A percentile compares a stretch with the other conserved stretches of the same genome.
phyloP scores from a whole-genome alignment of 1,140 invertebrate species.

The Diabrotica undecimpunctata region DNA sequence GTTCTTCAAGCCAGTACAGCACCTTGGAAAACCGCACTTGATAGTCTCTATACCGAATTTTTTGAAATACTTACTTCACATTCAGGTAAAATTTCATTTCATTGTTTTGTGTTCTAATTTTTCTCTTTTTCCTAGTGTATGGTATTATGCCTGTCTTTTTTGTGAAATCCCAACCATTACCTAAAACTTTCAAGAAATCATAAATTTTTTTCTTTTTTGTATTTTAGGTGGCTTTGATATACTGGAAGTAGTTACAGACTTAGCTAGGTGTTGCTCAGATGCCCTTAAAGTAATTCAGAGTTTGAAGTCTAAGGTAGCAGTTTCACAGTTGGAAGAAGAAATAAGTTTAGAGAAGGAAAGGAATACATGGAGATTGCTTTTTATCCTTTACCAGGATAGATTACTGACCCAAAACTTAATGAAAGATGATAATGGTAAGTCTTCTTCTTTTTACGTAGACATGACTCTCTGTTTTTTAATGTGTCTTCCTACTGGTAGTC shows the following conservation, averaged over 20 bases:
- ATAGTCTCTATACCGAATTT: constrained; percentile 58
- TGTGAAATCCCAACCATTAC: too few species aligned
- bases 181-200: too few species aligned
- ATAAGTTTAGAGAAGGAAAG: constrained; percentile 72
- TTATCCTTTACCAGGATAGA: constrained; percentile 76
- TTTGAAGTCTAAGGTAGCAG: constrained; percentile 46
- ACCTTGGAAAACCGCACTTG: constrained; percentile 51
- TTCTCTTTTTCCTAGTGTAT: neutral
- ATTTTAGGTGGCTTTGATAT: constrained; percentile 49
- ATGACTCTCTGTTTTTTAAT: too few species aligned
- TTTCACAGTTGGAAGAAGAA: constrained; percentile 50
- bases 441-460: constrained; percentile 1
- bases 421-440: constrained; percentile 23
- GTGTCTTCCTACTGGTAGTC: too few species aligned
- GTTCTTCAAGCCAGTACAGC: constrained; percentile 48
- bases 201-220: too few species aligned
- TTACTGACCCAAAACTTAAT: constrained; percentile 47
- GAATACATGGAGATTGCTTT: constrained; percentile 81
- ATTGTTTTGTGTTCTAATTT: neutral
- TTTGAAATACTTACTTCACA: constrained; percentile 56
- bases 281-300: constrained; percentile 51
- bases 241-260: constrained; percentile 56
- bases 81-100: constrained; percentile 30
- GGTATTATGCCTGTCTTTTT: too few species aligned
- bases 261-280: constrained; percentile 55